phyloP scores from a whole-genome alignment of 2,888 invertebrate species.

The Cheilosia grossa region DNA sequence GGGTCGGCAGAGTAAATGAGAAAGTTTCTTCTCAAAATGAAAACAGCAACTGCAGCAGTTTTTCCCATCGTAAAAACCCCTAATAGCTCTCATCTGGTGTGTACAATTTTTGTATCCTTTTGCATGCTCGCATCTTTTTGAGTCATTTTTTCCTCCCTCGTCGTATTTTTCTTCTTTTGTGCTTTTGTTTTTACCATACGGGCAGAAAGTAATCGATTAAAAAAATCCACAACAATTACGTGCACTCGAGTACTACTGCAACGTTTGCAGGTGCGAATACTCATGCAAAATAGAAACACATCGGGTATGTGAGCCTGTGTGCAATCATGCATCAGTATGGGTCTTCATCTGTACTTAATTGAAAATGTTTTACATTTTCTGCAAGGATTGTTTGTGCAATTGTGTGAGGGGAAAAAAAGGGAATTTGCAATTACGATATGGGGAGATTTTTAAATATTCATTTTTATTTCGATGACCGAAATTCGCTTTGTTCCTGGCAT shows the following conservation, averaged over 20 bases:
- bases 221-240: constrained; percentile 6
- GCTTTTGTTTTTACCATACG: constrained; percentile 1
- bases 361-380: constrained; percentile 40
- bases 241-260: constrained; percentile 4
- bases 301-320: not conserved
- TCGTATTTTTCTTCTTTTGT: not conserved
- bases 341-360: constrained; percentile 30
- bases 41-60: constrained; percentile 9
- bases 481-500: not conserved
- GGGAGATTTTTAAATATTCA: constrained; percentile 1
- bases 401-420: not conserved
- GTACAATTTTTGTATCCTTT: constrained; percentile 3
- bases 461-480: constrained; percentile 10
- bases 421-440: constrained; percentile 36
- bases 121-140: not conserved
- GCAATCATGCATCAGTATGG: constrained; percentile 3
- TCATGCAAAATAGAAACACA: not conserved
- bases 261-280: constrained; percentile 2
- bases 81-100: constrained; percentile 3
- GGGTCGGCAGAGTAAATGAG: not conserved
- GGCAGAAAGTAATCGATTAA: constrained; percentile 20
- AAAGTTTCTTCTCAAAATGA: constrained; percentile 18
- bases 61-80: not conserved
- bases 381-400: constrained; percentile 20
- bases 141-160: not conserved